phyloP scores from a whole-genome alignment of 2,888 invertebrate species.

The Helobdella robusta region DNA sequence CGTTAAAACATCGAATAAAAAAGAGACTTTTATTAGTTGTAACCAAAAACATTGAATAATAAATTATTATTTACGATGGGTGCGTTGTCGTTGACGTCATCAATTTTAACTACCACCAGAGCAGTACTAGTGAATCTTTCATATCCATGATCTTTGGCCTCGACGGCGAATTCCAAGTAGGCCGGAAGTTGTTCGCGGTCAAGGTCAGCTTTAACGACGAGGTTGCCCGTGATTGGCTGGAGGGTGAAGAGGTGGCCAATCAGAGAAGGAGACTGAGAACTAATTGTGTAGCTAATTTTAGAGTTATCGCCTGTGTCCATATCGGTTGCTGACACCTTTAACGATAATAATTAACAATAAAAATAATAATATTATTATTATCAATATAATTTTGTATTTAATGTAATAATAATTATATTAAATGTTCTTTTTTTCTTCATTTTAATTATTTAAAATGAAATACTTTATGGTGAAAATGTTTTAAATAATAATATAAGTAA shows the following conservation, averaged over 20 bases:
- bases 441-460: neutral
- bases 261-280: neutral
- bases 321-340: slow-evolving; percentile 9
- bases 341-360: neutral
- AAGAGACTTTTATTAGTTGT: neutral
- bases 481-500: no score
- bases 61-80: slow-evolving; percentile 29
- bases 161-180: neutral
- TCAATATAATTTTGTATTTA: neutral
- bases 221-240: neutral
- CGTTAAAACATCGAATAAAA: neutral
- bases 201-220: neutral
- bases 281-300: neutral
- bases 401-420: neutral
- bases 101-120: slow-evolving; percentile 28
- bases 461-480: no score
- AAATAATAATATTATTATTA: neutral
- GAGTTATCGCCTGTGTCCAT: slow-evolving; percentile 8
- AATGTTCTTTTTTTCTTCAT: neutral
- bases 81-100: slow-evolving; percentile 34
- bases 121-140: neutral
- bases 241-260: neutral
- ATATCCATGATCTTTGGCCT: slow-evolving; percentile 6
- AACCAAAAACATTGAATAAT: neutral
- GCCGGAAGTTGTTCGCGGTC: slow-evolving; percentile 5